A percentile compares a stretch with the other conserved stretches of the same genome.
phyloP scores from a whole-genome alignment of 2,797 vertebrate genomes.

The Ctenopoma kingsleyae region DNA sequence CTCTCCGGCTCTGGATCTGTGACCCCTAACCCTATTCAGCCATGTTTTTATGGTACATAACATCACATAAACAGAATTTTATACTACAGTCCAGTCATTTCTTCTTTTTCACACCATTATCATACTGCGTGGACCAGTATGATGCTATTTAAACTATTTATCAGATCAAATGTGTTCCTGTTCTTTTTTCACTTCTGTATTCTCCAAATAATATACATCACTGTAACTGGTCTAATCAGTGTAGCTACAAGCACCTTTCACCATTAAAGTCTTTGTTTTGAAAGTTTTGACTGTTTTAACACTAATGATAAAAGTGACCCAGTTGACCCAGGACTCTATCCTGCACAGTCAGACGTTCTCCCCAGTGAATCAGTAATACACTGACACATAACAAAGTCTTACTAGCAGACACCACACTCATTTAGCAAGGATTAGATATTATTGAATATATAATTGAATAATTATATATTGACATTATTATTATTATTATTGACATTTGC shows the following conservation, averaged over 20 bases:
- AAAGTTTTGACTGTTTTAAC: neutral
- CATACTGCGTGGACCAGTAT: neutral
- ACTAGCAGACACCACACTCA: neutral
- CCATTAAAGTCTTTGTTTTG: constrained; percentile 2
- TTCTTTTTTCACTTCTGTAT: constrained; percentile 2
- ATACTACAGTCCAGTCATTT: too few relatives aligned
- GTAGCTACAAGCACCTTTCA: neutral
- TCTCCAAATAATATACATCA: neutral
- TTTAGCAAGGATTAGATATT: neutral
- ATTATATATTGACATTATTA: neutral
- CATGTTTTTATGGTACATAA: too few relatives aligned
- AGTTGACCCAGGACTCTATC: neutral
- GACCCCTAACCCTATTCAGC: too few relatives aligned
- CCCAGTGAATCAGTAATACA: constrained; percentile 47
- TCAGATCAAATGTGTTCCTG: neutral
- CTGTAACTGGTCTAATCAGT: neutral
- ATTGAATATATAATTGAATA: neutral
- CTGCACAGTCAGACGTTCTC: constrained; percentile 2
- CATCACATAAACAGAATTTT: too few relatives aligned
- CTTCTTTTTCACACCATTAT: neutral
- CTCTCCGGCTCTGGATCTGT: too few relatives aligned
- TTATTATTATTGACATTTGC: neutral
- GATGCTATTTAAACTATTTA: too few relatives aligned
- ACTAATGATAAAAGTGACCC: neutral
- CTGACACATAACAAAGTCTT: constrained; percentile 2